phyloP scores from a whole-genome alignment of 1,140 invertebrate genomes.

The Doryteuthis pealeii region DNA sequence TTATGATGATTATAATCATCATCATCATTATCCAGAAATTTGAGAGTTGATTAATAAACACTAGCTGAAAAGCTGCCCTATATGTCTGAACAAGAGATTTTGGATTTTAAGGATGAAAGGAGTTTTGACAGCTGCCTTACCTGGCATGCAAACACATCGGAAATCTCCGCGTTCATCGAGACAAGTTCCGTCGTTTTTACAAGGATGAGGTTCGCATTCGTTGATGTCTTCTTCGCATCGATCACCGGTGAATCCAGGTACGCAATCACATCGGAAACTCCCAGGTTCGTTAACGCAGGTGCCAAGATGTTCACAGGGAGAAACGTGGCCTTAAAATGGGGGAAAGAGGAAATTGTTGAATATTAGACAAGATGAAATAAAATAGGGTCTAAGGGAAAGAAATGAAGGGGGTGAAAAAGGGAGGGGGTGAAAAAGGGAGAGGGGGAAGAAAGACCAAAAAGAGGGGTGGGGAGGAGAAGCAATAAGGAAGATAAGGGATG shows the following conservation, averaged over 20 bases:
- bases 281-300: slow-evolving; percentile 54
- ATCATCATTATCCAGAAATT: too few species aligned
- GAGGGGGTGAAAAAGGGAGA: background rate
- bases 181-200: slow-evolving; percentile 82
- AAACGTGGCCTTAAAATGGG: slow-evolving; percentile 31
- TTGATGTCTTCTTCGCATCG: slow-evolving; percentile 91
- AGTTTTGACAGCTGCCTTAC: too few species aligned
- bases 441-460: too few species aligned
- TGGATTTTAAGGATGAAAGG: too few species aligned
- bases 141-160: slow-evolving; percentile 16
- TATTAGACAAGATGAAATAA: background rate
- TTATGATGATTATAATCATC: too few species aligned
- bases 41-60: too few species aligned
- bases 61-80: too few species aligned
- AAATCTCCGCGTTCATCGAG: slow-evolving; percentile 88
- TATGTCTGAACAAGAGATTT: too few species aligned
- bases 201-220: slow-evolving; percentile 69
- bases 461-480: too few species aligned
- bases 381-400: background rate
- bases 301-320: slow-evolving; percentile 60
- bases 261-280: slow-evolving; percentile 82
- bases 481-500: too few species aligned
- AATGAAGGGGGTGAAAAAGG: background rate
- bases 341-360: background rate
- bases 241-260: slow-evolving; percentile 79